Percentiles rank a stretch among this genome's conserved stretches.
These are phyloP conservation scores for Poeciliopsis paucimaculata DNA, from an alignment of 2,797 vertebrate genomes.

Conservation along the genomic window DNA sequence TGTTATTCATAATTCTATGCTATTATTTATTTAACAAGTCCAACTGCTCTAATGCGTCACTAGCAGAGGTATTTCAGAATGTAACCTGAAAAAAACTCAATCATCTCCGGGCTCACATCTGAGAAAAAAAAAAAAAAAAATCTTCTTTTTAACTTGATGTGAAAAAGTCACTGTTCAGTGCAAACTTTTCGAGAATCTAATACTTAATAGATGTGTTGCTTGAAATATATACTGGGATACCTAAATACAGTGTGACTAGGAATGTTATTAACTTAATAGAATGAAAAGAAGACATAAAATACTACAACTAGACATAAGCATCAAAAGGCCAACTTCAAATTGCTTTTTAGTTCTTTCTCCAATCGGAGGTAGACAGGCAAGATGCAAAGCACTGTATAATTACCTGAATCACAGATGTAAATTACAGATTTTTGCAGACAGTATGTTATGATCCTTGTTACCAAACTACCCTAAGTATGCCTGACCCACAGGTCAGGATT, in stretches of 20 bases:
- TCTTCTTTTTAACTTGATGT: not conserved
- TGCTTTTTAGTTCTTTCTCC: not conserved
- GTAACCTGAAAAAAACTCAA: not conserved
- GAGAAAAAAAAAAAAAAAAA: not conserved
- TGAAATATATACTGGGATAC: not conserved
- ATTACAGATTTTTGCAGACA: not conserved
- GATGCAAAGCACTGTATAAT: not conserved
- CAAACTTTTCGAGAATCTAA: not conserved
- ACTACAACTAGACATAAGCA: not conserved
- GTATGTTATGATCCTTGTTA: not conserved
- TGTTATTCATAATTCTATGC: not conserved
- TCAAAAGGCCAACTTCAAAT: not conserved
- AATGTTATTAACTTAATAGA: not conserved
- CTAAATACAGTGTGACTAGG: no score
- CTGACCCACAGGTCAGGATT: not conserved
- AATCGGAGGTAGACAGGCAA: not conserved
- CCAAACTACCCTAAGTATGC: not conserved
- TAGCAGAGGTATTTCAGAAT: not conserved
- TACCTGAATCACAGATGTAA: not conserved
- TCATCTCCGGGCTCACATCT: not conserved
- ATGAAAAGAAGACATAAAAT: not conserved
- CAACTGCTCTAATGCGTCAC: not conserved
- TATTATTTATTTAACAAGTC: not conserved
- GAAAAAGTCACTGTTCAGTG: not conserved
- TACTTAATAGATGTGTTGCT: not conserved